Conservation (phyloP, 2,113 vertebrate species). For the Natator depressus region DNA sequence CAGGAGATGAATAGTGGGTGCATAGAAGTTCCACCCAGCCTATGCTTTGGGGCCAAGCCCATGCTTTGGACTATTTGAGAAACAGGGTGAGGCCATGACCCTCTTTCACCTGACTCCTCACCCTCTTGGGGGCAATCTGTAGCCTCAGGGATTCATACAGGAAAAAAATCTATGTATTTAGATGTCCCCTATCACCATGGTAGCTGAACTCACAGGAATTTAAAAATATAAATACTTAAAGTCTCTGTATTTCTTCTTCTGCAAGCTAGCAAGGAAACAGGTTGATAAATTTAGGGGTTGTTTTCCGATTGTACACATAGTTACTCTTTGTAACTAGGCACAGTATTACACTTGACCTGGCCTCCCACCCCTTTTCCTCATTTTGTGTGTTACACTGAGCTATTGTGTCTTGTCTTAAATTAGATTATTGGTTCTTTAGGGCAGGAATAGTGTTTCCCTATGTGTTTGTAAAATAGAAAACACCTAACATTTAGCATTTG, state of each 20-base stretch:
- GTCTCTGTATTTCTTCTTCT: neutral
- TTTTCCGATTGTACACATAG: too few species aligned
- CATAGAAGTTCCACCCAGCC: rapidly evolving
- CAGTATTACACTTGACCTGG: neutral
- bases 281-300: neutral
- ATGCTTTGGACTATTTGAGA: neutral
- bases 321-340: too few species aligned
- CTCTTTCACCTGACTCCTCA: too few species aligned
- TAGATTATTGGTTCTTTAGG: neutral
- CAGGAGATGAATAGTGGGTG: neutral
- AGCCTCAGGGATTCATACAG: neutral
- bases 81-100: too few species aligned
- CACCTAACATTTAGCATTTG: neutral
- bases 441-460: neutral
- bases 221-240: neutral
- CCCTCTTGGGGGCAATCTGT: too few species aligned
- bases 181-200: neutral
- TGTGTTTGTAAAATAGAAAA: neutral
- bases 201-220: neutral
- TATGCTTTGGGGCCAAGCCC: neutral
- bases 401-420: neutral
- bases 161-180: rapidly evolving
- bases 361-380: neutral
- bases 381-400: neutral
- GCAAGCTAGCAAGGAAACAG: neutral